phyloP scores from a whole-genome alignment of 2,888 invertebrate species.

The Andricus quercusramuli region DNA sequence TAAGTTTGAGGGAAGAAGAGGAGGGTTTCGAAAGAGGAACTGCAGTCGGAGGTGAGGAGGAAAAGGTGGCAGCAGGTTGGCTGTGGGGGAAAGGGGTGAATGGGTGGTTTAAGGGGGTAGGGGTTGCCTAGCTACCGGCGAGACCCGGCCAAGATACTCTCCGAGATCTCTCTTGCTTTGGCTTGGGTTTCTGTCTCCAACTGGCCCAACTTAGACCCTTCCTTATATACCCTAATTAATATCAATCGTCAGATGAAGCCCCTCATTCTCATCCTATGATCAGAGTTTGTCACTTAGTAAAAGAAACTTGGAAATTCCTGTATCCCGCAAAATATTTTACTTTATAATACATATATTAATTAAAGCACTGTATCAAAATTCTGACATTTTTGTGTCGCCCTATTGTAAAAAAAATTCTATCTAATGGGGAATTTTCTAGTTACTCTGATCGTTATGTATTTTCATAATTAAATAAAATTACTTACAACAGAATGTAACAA shows the following conservation, averaged over 20 bases:
- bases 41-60: conserved; percentile 60
- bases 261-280: background rate
- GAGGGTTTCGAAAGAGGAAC: conserved; percentile 62
- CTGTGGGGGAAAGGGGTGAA: conserved; percentile 53
- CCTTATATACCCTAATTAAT: conserved; percentile 48
- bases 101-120: conserved; percentile 54
- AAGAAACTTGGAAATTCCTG: background rate
- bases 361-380: background rate
- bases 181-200: conserved; percentile 53
- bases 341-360: background rate
- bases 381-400: too few species aligned
- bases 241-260: conserved; percentile 40
- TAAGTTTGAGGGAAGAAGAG: conserved; percentile 56
- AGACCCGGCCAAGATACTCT: conserved; percentile 78
- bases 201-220: conserved; percentile 49
- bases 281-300: background rate
- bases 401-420: too few species aligned
- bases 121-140: conserved; percentile 78
- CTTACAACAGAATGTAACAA: too few species aligned
- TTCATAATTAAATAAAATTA: too few species aligned
- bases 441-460: too few species aligned
- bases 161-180: conserved; percentile 68
- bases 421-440: too few species aligned
- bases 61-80: conserved; percentile 63
- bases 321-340: background rate